Conservation (phyloP, 2,888 invertebrate species). For the Yponomeuta plumbellus region DNA sequence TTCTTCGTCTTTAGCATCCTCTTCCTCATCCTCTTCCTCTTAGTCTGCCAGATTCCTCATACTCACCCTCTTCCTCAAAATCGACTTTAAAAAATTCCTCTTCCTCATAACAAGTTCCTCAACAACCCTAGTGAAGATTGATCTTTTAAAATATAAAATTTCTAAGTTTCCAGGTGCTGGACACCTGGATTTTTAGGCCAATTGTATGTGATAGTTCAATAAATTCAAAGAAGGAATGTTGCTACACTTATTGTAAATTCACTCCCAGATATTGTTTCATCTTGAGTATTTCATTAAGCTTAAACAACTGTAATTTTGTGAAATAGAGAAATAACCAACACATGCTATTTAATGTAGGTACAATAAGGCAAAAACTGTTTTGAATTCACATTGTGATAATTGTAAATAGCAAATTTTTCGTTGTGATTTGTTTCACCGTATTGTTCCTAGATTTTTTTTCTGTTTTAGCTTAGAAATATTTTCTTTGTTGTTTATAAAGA, state of each 20-base stretch:
- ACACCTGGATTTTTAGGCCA: background rate
- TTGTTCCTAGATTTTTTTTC: slow-evolving; percentile 42
- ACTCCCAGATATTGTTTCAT: too few species aligned
- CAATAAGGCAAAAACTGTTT: slow-evolving; percentile 23
- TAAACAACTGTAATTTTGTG: background rate
- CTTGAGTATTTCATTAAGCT: too few species aligned
- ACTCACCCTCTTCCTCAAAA: too few species aligned
- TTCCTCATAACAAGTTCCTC: too few species aligned
- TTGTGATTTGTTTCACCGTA: slow-evolving; percentile 28
- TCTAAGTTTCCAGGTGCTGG: background rate
- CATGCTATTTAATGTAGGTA: too few species aligned
- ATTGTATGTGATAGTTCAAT: background rate
- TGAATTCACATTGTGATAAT: slow-evolving; percentile 34
- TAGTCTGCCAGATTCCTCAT: too few species aligned
- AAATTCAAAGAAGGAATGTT: background rate
- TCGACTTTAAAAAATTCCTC: too few species aligned
- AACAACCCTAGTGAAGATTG: background rate
- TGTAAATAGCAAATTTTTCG: slow-evolving; percentile 23
- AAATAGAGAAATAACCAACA: background rate
- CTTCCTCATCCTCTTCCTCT: too few species aligned
- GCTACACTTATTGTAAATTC: background rate
- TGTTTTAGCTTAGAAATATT: slow-evolving; percentile 21
- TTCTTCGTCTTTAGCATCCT: too few species aligned
- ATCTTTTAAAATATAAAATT: background rate
- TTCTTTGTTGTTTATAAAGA: slow-evolving; percentile 28